Conservation (phyloP, 2,797 vertebrate species). For the Cirrhinus mrigala region DNA sequence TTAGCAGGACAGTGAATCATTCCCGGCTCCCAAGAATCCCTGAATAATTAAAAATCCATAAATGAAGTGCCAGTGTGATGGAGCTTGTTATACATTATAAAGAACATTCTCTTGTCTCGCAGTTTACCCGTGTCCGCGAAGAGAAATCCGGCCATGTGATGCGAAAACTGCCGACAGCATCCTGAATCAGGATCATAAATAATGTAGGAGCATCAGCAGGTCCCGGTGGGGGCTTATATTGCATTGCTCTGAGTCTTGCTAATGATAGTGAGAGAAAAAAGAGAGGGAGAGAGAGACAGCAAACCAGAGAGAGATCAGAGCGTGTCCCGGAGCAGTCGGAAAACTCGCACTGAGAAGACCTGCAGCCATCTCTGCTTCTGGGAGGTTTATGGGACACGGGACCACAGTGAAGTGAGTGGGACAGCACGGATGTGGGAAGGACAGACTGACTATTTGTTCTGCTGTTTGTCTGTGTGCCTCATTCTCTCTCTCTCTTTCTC, state of each 20-base stretch:
- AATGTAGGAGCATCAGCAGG: constrained; percentile 86
- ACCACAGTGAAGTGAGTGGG: constrained; percentile 30
- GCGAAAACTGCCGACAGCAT: constrained; percentile 66
- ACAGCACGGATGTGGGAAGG: constrained; percentile 13
- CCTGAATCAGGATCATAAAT: constrained; percentile 86
- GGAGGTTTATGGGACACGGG: constrained; percentile 19
- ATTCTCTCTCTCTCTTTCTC: constrained; percentile 42
- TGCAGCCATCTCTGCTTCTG: constrained; percentile 3
- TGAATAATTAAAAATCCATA: constrained; percentile 62
- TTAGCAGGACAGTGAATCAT: constrained; percentile 49
- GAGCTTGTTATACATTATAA: constrained; percentile 54
- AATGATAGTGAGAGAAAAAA: constrained; percentile 79
- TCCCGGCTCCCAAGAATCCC: constrained; percentile 29
- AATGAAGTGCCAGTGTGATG: constrained; percentile 60
- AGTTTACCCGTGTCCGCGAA: constrained; percentile 31
- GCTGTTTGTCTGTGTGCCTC: constrained; percentile 8
- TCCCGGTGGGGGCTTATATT: constrained; percentile 85
- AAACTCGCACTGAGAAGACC: constrained; percentile 53
- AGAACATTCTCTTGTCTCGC: constrained; percentile 32
- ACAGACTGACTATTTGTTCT: constrained; percentile 5
- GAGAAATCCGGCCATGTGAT: constrained; percentile 4
- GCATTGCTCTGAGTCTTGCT: constrained; percentile 83
- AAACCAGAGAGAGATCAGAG: constrained; percentile 66
- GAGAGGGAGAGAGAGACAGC: neutral
- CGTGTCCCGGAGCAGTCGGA: constrained; percentile 71